Conservation (phyloP, 2,113 vertebrate genomes). For the Narcine bancroftii region DNA sequence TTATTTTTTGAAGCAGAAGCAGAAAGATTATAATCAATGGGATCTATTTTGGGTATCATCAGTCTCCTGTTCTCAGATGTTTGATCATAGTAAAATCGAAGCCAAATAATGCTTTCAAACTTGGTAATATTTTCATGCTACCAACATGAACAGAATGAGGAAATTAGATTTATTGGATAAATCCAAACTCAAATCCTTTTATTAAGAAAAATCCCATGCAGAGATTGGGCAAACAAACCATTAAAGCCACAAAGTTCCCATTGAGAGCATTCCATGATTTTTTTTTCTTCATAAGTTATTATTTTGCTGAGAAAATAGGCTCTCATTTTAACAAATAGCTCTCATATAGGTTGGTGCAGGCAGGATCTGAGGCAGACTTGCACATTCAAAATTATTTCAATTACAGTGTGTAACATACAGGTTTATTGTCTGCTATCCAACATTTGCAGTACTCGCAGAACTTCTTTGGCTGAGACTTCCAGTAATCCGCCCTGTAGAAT, state of each 20-base stretch:
- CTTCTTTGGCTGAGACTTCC: conserved; percentile 97
- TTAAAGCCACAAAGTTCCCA: not conserved
- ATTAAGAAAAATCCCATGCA: not conserved
- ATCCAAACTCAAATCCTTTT: not conserved
- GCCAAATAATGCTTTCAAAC: not conserved
- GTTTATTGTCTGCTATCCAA: conserved; percentile 98
- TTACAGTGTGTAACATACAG: conserved; percentile 56
- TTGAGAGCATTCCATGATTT: not conserved
- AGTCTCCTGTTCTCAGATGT: too few species aligned
- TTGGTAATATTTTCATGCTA: not conserved
- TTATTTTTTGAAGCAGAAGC: not conserved
- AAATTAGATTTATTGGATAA: not conserved
- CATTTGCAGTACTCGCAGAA: conserved; percentile 98
- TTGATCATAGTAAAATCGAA: not conserved
- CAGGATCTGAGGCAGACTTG: conserved; percentile 32
- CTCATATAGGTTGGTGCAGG: conserved; percentile 38
- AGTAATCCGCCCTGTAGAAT: conserved; percentile 87
- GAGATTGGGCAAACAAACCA: not conserved
- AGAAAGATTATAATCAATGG: not conserved
- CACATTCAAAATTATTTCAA: not conserved
- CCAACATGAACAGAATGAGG: not conserved
- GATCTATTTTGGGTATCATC: not conserved
- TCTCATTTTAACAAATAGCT: too few species aligned
- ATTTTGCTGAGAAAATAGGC: too few species aligned
- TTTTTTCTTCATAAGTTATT: too few species aligned